Evolutionary conservation across 1,140 invertebrate genomes (phyloP).

Genomic region (Papilio xuthus): DNA sequence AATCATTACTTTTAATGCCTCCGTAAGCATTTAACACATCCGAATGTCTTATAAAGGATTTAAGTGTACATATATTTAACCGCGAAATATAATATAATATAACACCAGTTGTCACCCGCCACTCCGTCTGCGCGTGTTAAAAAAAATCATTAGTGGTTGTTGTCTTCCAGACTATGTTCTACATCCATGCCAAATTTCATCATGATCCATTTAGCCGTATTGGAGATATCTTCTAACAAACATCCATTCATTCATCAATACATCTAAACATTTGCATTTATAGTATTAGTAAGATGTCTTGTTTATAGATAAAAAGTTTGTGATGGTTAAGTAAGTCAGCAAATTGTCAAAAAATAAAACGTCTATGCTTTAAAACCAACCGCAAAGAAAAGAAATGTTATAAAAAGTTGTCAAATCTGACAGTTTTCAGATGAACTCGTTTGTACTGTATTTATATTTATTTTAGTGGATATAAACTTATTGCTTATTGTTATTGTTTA

Average conservation of each 20-base stretch:
- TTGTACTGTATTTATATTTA: slow-evolving; percentile 21
- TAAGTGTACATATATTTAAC: background rate
- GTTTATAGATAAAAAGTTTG: too few relatives aligned
- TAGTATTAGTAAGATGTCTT: too few relatives aligned
- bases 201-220: too few relatives aligned
- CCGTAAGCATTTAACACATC: background rate
- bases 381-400: background rate
- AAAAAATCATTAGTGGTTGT: too few relatives aligned
- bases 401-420: slow-evolving; percentile 14
- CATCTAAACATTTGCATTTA: too few relatives aligned
- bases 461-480: background rate
- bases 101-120: too few relatives aligned
- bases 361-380: background rate
- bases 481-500: background rate
- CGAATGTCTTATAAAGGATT: background rate
- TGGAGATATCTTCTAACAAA: too few relatives aligned
- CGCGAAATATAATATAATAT: too few relatives aligned
- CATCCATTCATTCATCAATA: too few relatives aligned
- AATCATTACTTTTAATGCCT: background rate
- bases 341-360: background rate
- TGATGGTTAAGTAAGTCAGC: background rate
- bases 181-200: too few relatives aligned
- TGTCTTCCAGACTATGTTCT: too few relatives aligned
- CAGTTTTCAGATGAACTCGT: background rate
- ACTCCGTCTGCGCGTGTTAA: too few relatives aligned